Conservation (phyloP, 2,888 invertebrate species). For the Scaptomyza tumidula region DNA sequence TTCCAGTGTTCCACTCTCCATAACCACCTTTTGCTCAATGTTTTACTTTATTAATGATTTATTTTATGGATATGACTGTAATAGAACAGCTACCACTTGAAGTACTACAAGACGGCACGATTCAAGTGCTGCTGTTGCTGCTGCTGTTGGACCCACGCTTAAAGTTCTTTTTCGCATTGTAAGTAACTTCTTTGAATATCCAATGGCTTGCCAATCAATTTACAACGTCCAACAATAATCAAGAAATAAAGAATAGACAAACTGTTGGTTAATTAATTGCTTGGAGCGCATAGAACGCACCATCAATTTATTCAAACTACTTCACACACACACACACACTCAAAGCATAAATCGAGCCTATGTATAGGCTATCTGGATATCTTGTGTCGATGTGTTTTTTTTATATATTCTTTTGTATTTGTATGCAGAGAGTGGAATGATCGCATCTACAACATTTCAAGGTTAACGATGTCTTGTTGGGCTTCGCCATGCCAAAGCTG, state of each 20-base stretch:
- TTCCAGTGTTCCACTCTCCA: conserved; percentile 4
- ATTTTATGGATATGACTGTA: conserved; percentile 12
- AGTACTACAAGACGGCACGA: conserved; percentile 21
- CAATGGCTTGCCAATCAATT: conserved; percentile 54
- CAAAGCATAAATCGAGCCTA: conserved; percentile 37
- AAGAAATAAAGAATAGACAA: conserved; percentile 14
- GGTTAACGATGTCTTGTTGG: conserved; percentile 63
- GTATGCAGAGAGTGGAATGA: conserved; percentile 81
- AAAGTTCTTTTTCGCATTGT: conserved; percentile 25
- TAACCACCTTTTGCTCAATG: conserved; percentile 2
- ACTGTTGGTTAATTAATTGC: conserved; percentile 73
- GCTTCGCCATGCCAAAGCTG: conserved; percentile 16
- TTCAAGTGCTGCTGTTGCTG: conserved; percentile 21
- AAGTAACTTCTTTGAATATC: conserved; percentile 37
- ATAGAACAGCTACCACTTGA: conserved; percentile 27
- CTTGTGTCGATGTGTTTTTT: neutral
- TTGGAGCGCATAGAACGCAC: conserved; percentile 61
- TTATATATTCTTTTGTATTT: conserved; percentile 41
- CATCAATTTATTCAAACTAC: conserved; percentile 68
- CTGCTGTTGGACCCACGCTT: conserved; percentile 17
- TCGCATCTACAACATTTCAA: conserved; percentile 77
- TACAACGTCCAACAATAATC: conserved; percentile 35
- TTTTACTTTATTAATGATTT: conserved; percentile 18
- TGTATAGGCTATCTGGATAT: conserved; percentile 11
- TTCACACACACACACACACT: conserved; percentile 12